phyloP scores from a whole-genome alignment of 2,888 invertebrate genomes.

The Timema podura region DNA sequence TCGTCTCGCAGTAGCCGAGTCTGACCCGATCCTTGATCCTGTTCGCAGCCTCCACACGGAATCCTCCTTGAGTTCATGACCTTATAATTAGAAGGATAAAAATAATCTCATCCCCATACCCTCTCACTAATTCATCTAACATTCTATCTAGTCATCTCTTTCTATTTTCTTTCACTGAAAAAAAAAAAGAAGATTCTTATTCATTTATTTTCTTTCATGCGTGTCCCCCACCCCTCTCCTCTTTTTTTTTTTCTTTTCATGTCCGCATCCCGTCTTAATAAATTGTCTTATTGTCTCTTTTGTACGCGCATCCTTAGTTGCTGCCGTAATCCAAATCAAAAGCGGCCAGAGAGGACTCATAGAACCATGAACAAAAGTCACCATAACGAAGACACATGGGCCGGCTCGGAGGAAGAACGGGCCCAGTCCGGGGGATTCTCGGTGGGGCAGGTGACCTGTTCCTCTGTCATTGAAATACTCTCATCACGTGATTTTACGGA shows the following conservation, averaged over 20 bases:
- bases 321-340: conserved; percentile 19
- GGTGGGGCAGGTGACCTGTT: no score
- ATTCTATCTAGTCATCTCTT: conserved; percentile 3
- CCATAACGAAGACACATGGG: conserved; percentile 17
- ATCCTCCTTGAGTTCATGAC: conserved; percentile 18
- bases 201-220: conserved; percentile 27
- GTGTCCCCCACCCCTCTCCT: no score
- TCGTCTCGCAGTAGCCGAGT: no score
- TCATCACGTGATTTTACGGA: no score
- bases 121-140: not conserved
- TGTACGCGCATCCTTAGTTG: conserved; percentile 18
- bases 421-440: not conserved
- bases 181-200: no score
- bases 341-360: conserved; percentile 14
- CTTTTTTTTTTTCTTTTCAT: no score
- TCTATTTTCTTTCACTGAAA: conserved; percentile 8
- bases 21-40: no score
- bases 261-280: conserved; percentile 24
- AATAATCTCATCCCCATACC: conserved; percentile 19
- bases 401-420: conserved; percentile 2
- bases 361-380: conserved; percentile 20
- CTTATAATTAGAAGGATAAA: conserved; percentile 26
- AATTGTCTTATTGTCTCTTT: conserved; percentile 27
- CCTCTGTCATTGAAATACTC: no score
- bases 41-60: no score